Conservation (phyloP, 2,888 invertebrate species). For the Capitulum mitella region DNA sequence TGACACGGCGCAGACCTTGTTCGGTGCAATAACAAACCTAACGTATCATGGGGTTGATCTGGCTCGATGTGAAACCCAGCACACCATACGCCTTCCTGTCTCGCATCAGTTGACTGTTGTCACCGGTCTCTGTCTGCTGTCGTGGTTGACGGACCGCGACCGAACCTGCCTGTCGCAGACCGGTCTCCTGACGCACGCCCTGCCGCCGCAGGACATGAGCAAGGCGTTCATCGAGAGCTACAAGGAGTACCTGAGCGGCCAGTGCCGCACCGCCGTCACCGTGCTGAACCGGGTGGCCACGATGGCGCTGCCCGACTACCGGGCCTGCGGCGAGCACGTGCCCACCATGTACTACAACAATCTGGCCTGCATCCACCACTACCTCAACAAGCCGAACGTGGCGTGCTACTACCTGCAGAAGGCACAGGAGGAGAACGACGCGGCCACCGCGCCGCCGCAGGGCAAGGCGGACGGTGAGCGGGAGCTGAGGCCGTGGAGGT, state of each 20-base stretch:
- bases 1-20: too few relatives aligned
- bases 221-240: conserved; percentile 32
- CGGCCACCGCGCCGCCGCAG: background rate
- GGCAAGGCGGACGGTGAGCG: background rate
- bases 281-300: conserved; percentile 34
- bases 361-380: conserved; percentile 70
- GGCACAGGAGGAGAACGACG: conserved; percentile 65
- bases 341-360: conserved; percentile 67
- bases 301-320: conserved; percentile 38
- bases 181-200: too few relatives aligned
- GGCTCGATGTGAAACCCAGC: too few relatives aligned
- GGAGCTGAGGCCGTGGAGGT: background rate
- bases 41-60: too few relatives aligned
- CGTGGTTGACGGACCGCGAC: background rate
- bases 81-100: too few relatives aligned
- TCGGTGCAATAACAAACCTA: too few relatives aligned
- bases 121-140: background rate
- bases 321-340: conserved; percentile 55
- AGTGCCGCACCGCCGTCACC: conserved; percentile 32
- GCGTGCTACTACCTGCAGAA: conserved; percentile 70
- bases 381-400: conserved; percentile 69
- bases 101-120: too few relatives aligned
- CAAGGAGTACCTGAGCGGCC: conserved; percentile 32
- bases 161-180: background rate
- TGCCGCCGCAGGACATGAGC: background rate